Conservation (phyloP, 1,140 invertebrate genomes). For the Acyrthosiphon pisum region DNA sequence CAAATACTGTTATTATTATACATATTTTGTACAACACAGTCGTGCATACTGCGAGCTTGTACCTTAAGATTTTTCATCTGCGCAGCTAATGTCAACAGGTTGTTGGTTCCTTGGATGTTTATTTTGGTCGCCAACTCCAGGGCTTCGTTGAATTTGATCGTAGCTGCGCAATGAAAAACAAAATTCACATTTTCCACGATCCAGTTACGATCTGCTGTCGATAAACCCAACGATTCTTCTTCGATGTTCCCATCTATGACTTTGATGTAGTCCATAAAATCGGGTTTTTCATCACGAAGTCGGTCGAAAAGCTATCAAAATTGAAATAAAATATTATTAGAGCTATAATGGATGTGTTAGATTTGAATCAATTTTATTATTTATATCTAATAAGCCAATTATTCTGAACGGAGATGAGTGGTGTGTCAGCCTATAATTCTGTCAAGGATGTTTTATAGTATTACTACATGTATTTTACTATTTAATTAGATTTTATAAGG, state of each 20-base stretch:
- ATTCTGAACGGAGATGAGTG: too few species aligned
- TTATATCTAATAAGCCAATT: too few species aligned
- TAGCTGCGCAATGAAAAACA: slow-evolving; percentile 93
- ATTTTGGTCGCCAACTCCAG: slow-evolving; percentile 31
- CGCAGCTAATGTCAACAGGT: background rate
- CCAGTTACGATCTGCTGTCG: slow-evolving; percentile 64
- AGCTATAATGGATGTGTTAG: too few species aligned
- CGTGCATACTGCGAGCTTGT: background rate
- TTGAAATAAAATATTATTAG: background rate
- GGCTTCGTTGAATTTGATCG: slow-evolving; percentile 74
- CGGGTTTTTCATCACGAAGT: slow-evolving; percentile 24
- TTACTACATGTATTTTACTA: too few species aligned
- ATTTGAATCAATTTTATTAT: too few species aligned
- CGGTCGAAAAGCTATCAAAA: slow-evolving; percentile 17
- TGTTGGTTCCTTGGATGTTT: slow-evolving; percentile 35
- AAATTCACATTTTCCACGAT: slow-evolving; percentile 77
- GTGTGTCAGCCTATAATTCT: too few species aligned
- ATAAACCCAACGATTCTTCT: slow-evolving; percentile 61
- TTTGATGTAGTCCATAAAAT: slow-evolving; percentile 61
- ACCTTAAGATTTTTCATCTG: slow-evolving; percentile 47
- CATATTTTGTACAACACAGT: background rate
- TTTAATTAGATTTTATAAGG: too few species aligned
- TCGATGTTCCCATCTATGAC: slow-evolving; percentile 68
- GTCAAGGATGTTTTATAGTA: too few species aligned
- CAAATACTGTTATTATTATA: too few species aligned